These are phyloP conservation scores for Drosophila anomelani DNA, from an alignment of 2,888 invertebrate species.

Conservation along the genomic window DNA sequence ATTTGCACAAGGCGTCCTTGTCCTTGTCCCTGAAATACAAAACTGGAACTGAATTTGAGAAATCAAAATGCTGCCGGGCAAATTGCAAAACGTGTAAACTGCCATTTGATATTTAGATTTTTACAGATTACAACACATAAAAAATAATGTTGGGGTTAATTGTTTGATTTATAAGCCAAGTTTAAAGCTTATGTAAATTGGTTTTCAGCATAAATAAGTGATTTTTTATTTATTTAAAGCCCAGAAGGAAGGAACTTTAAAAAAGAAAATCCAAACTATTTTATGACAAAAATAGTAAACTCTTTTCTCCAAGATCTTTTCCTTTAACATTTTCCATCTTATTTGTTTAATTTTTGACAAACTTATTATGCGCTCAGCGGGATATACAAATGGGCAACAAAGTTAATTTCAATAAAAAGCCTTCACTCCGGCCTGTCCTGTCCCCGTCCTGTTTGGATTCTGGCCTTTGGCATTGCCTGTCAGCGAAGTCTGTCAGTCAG, in stretches of 20 bases:
- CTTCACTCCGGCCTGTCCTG: conserved; percentile 40
- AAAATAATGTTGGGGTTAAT: neutral
- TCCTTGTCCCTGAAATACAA: conserved; percentile 71
- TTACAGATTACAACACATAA: neutral
- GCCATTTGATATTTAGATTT: conserved; percentile 6
- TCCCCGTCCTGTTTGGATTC: conserved; percentile 24
- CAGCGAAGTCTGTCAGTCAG: conserved; percentile 44
- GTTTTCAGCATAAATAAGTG: neutral
- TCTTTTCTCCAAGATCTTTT: neutral
- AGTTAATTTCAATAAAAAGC: conserved; percentile 75
- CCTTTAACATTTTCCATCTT: neutral
- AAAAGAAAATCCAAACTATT: neutral
- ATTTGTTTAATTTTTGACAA: conserved; percentile 44
- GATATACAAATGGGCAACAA: conserved; percentile 45
- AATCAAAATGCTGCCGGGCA: conserved; percentile 50
- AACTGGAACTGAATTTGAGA: conserved; percentile 21
- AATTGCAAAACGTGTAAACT: conserved; percentile 9
- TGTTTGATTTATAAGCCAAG: neutral
- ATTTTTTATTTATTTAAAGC: neutral
- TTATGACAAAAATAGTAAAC: neutral
- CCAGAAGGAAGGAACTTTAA: too few species aligned
- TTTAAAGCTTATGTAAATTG: neutral
- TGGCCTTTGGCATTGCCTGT: conserved; percentile 69
- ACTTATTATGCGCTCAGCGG: conserved; percentile 49
- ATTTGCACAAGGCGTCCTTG: conserved; percentile 77